Base-by-base conservation (phyloP, 2,888 invertebrate species). In the Pyrochroa serraticornis region DNA sequence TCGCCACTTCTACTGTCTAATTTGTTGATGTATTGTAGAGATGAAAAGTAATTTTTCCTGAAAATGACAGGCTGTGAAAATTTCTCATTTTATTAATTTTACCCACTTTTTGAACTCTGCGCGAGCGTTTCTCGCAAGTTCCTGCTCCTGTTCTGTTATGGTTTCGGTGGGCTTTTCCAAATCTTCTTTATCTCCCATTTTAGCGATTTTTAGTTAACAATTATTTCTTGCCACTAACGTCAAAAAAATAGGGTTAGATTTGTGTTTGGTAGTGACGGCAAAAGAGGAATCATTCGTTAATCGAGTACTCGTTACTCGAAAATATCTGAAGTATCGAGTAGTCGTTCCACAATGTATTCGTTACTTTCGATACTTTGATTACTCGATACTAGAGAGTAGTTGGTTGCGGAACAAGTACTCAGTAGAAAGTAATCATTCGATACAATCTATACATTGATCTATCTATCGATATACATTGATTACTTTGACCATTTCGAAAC, bases 1-100 rank as follows among this genome's bases (percentile, higher is more conserved):
- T 91, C 91, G 58, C 84, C 83, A 0, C 83, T 83, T 45, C 88
- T 81, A 3, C 76, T 77, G 72, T 89, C 87, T 60, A 93, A 76
- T 74, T 89, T 88, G 60, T 82, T 85, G 64, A 93, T 80, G 64
- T 84, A 80, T 64, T 83, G 82, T 7, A 88, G 75, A 49, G 89
- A 87, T 7, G 81, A 77, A 9, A 79, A 70, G 71, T 85, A 91
- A 62, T 89, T 87, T 63, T 85, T 85, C 60, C 80, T 80, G 51
- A 50, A 75, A 75, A 58, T 36, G 52, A 51, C 9, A 22, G 48
- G 52, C 1, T 38, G 12, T 46, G 32, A 39, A 13, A 42, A 36
- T 33, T n/a, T 10, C 41, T 53, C 33, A 6, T 38, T 42, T 34
- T 33, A 34, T 22, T 34, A n/a, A 56, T 43, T 45, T 12, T 10